A percentile compares a stretch with the other conserved stretches of the same genome.
Conservation (phyloP, 2,113 vertebrate species). For the Lepidothrix coronata region DNA sequence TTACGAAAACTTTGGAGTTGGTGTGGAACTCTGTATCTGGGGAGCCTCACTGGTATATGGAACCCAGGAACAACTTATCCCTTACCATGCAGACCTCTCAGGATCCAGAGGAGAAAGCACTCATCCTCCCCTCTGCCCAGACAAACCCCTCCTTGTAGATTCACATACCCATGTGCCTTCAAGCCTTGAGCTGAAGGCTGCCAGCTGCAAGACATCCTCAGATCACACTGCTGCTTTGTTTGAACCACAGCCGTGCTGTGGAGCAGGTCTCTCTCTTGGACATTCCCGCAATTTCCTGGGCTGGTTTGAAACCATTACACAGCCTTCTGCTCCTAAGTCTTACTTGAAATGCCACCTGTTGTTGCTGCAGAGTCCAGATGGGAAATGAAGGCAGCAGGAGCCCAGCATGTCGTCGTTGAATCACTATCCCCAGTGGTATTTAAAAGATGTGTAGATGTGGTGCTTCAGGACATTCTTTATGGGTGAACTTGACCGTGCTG, state of each 20-base stretch:
- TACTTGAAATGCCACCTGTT: accelerated
- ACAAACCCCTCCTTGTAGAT: neutral
- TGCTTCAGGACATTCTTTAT: neutral
- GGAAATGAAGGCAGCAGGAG: neutral
- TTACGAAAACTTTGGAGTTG: neutral
- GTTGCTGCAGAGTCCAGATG: neutral
- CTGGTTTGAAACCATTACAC: neutral
- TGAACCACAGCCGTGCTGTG: accelerated
- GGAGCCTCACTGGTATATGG: neutral
- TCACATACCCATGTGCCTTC: neutral
- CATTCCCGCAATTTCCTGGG: neutral
- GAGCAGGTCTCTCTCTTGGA: neutral
- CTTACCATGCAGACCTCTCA: neutral
- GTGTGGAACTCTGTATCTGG: neutral
- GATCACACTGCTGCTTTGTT: neutral
- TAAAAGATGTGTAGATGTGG: neutral
- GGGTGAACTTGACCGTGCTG: neutral
- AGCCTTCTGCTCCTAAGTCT: neutral
- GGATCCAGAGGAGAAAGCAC: neutral
- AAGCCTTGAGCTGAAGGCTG: neutral
- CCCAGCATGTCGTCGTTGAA: neutral
- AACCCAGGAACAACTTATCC: neutral
- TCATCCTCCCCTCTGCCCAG: neutral
- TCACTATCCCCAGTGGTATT: neutral
- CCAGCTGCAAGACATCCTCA: neutral